Evolutionary conservation across 2,797 vertebrate species (phyloP).

Genomic region (Cyprinella venusta): DNA sequence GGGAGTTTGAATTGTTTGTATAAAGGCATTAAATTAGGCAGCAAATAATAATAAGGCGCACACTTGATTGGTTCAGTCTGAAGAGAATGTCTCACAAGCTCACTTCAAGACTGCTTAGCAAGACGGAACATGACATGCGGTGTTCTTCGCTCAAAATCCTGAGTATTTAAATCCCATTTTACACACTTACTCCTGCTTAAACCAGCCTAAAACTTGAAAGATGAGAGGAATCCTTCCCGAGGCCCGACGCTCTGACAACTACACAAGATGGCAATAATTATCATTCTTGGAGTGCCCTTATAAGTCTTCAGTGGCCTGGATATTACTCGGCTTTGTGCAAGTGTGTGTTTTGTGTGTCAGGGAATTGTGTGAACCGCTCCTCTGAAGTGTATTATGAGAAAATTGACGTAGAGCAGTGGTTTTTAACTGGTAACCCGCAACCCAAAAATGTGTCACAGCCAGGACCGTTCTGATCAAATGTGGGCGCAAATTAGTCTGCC

Average conservation of each 20-base stretch:
- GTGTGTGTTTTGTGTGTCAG: constrained; percentile 17
- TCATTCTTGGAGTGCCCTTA: constrained; percentile 68
- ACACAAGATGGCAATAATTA: constrained; percentile 79
- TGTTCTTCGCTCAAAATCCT: constrained; percentile 66
- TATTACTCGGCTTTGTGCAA: constrained; percentile 69
- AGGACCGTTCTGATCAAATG: constrained; percentile 24
- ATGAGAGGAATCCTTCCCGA: constrained; percentile 71
- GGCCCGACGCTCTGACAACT: constrained; percentile 71
- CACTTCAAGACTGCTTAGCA: constrained; percentile 66
- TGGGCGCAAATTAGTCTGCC: background rate
- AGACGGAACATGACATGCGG: constrained; percentile 68
- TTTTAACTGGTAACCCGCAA: background rate
- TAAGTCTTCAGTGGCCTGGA: constrained; percentile 69
- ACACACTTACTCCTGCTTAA: constrained; percentile 67
- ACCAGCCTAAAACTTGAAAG: constrained; percentile 72
- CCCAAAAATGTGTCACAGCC: background rate
- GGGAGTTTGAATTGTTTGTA: constrained; percentile 40
- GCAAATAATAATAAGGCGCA: constrained; percentile 39
- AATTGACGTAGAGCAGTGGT: background rate
- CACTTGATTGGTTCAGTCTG: constrained; percentile 17
- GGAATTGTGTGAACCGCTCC: constrained; percentile 17
- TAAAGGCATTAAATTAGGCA: constrained; percentile 25
- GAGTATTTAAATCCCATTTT: constrained; percentile 77
- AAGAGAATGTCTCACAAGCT: constrained; percentile 39
- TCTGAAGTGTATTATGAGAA: constrained; percentile 34